Conservation (phyloP, 2,113 vertebrate species). For the Gymnocephalus cernua region DNA sequence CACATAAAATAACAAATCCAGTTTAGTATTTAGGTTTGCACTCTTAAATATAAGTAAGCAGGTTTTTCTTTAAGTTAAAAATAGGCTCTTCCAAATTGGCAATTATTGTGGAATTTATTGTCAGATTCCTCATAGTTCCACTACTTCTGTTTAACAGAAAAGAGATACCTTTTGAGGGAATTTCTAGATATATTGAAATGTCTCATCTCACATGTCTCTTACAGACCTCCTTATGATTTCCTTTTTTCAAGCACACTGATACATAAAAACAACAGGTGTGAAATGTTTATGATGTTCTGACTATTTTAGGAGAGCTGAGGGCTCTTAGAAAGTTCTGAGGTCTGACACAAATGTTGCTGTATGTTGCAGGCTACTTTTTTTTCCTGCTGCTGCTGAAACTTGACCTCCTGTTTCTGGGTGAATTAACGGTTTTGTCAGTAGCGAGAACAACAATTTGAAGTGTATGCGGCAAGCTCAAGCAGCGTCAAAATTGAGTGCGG, state of each 20-base stretch:
- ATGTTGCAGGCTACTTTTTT: constrained; percentile 37
- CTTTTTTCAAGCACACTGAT: neutral
- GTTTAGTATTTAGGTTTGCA: neutral
- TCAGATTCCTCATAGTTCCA: neutral
- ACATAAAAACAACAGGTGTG: constrained; percentile 61
- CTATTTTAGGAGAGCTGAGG: constrained; percentile 6
- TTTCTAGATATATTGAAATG: neutral
- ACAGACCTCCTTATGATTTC: neutral
- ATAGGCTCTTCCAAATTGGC: neutral
- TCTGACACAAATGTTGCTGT: constrained; percentile 54
- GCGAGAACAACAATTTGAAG: constrained; percentile 76
- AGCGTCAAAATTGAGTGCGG: constrained; percentile 76
- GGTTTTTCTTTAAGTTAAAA: neutral
- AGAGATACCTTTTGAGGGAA: neutral
- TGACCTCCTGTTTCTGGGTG: constrained; percentile 80
- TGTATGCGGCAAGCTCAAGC: constrained; percentile 65
- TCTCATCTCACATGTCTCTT: neutral
- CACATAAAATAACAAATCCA: neutral
- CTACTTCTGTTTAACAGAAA: neutral
- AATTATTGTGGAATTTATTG: neutral
- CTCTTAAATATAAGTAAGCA: neutral
- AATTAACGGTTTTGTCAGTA: constrained; percentile 80
- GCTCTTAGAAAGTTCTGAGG: constrained; percentile 36
- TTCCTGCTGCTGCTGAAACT: constrained; percentile 62
- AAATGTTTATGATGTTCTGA: constrained; percentile 4